Base-by-base conservation (phyloP, 2,888 invertebrate genomes). In the Taenaris catops region DNA sequence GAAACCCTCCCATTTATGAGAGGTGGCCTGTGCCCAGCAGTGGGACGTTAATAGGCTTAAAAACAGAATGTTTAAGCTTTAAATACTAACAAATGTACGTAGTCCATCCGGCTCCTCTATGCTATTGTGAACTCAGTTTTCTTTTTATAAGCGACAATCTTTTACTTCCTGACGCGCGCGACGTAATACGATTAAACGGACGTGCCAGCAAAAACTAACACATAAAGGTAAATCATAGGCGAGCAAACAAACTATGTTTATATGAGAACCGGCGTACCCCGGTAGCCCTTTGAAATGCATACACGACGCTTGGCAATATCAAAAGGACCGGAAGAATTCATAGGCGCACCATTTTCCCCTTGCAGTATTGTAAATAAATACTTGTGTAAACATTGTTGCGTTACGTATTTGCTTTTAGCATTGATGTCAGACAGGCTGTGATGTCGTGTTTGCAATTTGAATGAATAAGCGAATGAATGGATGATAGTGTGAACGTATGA, bases 291-390 rank as follows among this genome's bases (percentile, higher is more conserved):
- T 81, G 72, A 70, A 62, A 64, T 52, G 55, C 58, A 52, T 60
- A 45, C 49, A 56, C 57, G 61, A 69, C 67, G 69, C 63, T 61
- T 53, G 61, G 66, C 58, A 64, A 56, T 66, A 58, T 64, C 60
- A 68, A 75, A 76, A 71, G 70, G 49, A 63, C 79, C 80, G 81
- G 80, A 83, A 79, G 78, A 70, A 74, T 72, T 72, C 64, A 60
- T 50, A 52, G 53, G 50, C 54, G 48, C 49, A 55, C 53, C 57
- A 58, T 53, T 56, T 51, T 58, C 55, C 47, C 42, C 29, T 28
- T 38, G 46, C 47, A 26, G 46, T 32, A 10, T 32, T 34, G 23
- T 46, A 33, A 26, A 35, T 31, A 33, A 28, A 35, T 25, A 25
- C 10, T 29, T 10, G 10, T 29, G 19, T 25, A 36, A 32, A 38